Percentiles rank a stretch among this genome's conserved stretches.
Conservation (phyloP, 2,888 invertebrate species). For the Drosophila paramelanica region DNA sequence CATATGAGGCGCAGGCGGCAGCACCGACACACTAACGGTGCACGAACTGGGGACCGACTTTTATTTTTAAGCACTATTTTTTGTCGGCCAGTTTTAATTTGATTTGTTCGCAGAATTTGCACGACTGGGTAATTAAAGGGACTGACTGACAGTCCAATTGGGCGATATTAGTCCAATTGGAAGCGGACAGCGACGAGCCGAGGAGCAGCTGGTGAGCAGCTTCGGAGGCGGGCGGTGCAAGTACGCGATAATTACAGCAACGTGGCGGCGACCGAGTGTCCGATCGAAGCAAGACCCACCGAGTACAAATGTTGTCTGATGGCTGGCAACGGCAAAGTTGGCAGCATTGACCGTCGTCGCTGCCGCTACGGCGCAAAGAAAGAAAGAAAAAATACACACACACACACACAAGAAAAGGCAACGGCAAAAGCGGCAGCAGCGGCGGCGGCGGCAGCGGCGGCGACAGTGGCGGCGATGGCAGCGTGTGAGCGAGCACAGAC, state of each 20-base stretch:
- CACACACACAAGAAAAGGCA: constrained; percentile 62
- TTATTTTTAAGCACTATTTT: constrained; percentile 56
- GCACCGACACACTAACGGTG: constrained; percentile 50
- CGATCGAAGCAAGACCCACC: constrained; percentile 82
- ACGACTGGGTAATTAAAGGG: constrained; percentile 36
- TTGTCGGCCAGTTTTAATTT: constrained; percentile 44
- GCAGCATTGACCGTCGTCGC: constrained; percentile 77
- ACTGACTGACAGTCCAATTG: constrained; percentile 42
- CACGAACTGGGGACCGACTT: constrained; percentile 40
- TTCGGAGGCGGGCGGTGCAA: constrained; percentile 14
- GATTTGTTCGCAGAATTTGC: constrained; percentile 27
- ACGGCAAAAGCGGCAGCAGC: constrained; percentile 31
- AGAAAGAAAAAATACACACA: constrained; percentile 49
- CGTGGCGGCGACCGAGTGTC: constrained; percentile 65
- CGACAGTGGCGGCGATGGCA: constrained; percentile 33
- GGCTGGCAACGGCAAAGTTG: constrained; percentile 78
- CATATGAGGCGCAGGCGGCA: constrained; percentile 26
- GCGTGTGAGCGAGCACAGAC: constrained; percentile 59
- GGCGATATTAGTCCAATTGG: constrained; percentile 41
- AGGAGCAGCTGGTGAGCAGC: not conserved
- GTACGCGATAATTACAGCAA: constrained; percentile 63
- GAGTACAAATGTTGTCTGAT: constrained; percentile 83
- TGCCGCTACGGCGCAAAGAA: constrained; percentile 68
- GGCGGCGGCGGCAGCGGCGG: constrained; percentile 15
- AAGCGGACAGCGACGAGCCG: constrained; percentile 14